Percentiles rank a stretch among this genome's conserved stretches.
phyloP scores from a whole-genome alignment of 2,797 vertebrate genomes.

The Ibycter americanus region DNA sequence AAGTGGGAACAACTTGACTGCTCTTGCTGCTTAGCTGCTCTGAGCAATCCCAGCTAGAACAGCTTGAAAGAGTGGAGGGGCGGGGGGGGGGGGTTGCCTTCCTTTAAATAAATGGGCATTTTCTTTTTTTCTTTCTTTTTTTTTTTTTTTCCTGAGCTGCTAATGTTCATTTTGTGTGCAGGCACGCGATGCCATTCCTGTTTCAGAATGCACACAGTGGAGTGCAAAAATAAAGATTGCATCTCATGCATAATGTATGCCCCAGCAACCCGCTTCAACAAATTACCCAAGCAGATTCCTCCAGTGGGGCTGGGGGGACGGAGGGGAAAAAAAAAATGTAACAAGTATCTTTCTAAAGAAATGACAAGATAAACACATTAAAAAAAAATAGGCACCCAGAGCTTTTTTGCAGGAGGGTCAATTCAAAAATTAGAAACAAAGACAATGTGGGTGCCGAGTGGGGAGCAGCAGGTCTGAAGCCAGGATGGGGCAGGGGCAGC shows the following conservation, averaged over 20 bases:
- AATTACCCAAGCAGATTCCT: slow-evolving; percentile 34
- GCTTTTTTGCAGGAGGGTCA: background rate
- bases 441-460: background rate
- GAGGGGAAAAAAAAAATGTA: background rate
- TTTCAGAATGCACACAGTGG: slow-evolving; percentile 30
- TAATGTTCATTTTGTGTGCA: slow-evolving; percentile 4
- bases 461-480: background rate
- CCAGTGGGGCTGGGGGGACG: background rate
- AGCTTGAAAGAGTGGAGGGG: background rate
- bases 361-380: background rate
- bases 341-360: slow-evolving; percentile 18
- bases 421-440: background rate
- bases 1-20: background rate
- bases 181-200: background rate
- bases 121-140: background rate
- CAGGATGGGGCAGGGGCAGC: background rate
- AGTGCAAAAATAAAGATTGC: slow-evolving; percentile 48
- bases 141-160: background rate
- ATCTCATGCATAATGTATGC: slow-evolving; percentile 66
- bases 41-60: background rate
- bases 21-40: background rate
- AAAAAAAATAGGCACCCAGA: background rate
- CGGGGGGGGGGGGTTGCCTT: background rate
- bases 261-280: slow-evolving; percentile 18
- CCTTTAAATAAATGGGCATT: background rate